Percentiles rank a stretch among this genome's conserved stretches.
These are phyloP conservation scores for Cerastis rubricosa DNA, from an alignment of 2,888 invertebrate genomes.

Conservation along the genomic window DNA sequence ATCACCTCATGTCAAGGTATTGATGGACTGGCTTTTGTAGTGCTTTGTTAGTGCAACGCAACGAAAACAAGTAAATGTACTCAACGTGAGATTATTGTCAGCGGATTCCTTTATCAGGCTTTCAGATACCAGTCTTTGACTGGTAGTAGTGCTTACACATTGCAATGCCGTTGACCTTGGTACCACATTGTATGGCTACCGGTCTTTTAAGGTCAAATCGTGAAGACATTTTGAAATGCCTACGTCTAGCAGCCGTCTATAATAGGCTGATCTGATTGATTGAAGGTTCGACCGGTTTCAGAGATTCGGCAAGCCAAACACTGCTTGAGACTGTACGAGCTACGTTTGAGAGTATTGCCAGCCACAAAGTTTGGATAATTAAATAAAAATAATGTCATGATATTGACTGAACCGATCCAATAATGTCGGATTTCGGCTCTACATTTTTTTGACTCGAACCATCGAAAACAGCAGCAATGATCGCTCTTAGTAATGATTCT, in stretches of 20 bases:
- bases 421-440: neutral
- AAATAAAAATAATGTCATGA: neutral
- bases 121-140: neutral
- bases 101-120: neutral
- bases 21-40: neutral
- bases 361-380: neutral
- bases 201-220: conserved; percentile 38
- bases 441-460: no score
- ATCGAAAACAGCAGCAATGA: no score
- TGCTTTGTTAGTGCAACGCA: neutral
- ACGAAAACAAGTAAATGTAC: neutral
- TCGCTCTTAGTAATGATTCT: neutral
- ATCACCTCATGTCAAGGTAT: neutral
- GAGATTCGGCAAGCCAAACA: neutral
- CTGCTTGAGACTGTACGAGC: neutral
- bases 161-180: conserved; percentile 27
- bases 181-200: conserved; percentile 12
- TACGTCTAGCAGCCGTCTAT: conserved; percentile 43
- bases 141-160: neutral
- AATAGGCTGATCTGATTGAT: conserved; percentile 27
- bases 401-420: neutral
- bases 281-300: conserved; percentile 35
- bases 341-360: neutral
- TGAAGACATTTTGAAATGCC: conserved; percentile 17
- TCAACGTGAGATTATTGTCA: neutral